A percentile compares a stretch with the other conserved stretches of the same genome.
These are phyloP conservation scores for Pelecanoides urinatrix DNA, from an alignment of 2,113 vertebrate species.

Conservation along the genomic window DNA sequence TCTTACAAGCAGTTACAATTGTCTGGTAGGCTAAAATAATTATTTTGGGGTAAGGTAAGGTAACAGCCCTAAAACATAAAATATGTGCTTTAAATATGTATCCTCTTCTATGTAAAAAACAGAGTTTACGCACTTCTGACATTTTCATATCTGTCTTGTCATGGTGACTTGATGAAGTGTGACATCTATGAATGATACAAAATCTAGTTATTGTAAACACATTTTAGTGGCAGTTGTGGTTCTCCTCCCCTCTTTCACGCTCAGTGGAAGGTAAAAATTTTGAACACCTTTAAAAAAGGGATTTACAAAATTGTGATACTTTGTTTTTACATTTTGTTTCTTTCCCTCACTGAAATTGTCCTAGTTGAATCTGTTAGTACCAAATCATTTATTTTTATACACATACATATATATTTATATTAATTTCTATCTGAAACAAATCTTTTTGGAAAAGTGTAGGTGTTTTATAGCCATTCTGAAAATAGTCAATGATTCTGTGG, in stretches of 20 bases:
- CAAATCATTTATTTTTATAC: conserved; percentile 48
- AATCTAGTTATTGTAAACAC: not conserved
- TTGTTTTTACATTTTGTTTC: not conserved
- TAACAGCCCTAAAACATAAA: not conserved
- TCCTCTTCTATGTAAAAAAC: not conserved
- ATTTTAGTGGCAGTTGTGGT: not conserved
- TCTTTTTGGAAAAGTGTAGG: not conserved
- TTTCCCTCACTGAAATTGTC: not conserved
- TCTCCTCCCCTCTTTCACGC: not conserved
- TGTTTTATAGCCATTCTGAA: not conserved
- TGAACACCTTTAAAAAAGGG: not conserved
- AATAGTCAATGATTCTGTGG: not conserved
- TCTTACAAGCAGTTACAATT: not conserved
- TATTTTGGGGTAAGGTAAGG: not conserved
- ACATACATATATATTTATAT: conserved; percentile 3
- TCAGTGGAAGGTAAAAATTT: not conserved
- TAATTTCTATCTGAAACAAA: not conserved
- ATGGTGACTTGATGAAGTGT: not conserved
- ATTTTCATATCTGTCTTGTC: not conserved
- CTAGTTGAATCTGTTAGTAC: not conserved
- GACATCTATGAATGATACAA: not conserved
- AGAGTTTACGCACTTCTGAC: not conserved
- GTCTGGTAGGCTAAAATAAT: not conserved
- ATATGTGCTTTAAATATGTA: not conserved
- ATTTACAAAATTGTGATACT: not conserved